Conservation (phyloP, 2,888 invertebrate species). For the Dioctria rufipes region DNA sequence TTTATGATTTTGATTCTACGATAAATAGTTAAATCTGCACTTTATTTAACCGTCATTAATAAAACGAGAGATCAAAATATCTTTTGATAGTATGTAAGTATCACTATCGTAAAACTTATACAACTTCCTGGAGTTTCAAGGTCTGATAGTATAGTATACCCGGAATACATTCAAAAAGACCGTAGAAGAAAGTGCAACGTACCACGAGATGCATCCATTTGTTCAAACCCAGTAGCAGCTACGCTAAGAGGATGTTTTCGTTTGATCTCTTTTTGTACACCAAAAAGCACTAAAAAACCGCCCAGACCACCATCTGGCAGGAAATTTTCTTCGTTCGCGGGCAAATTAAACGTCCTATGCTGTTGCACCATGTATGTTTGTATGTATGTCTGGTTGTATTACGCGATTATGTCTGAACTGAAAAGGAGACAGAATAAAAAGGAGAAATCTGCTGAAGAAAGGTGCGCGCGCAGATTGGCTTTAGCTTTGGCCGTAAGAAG, state of each 20-base stretch:
- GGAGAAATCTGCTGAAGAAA: conserved; percentile 48
- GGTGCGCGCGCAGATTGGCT: conserved; percentile 52
- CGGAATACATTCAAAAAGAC: conserved; percentile 11
- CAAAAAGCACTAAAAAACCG: conserved; percentile 45
- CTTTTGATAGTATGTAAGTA: background rate
- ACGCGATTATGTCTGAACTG: conserved; percentile 52
- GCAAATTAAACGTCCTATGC: conserved; percentile 48
- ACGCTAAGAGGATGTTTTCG: conserved; percentile 45
- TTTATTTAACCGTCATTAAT: background rate
- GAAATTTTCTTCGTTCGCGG: conserved; percentile 40
- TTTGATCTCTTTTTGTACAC: conserved; percentile 47
- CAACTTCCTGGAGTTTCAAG: conserved; percentile 47
- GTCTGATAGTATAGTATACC: background rate
- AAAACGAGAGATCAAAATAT: background rate
- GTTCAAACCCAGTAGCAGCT: conserved; percentile 48
- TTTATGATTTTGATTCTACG: too few relatives aligned
- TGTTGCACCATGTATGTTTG: background rate
- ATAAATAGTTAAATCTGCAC: background rate
- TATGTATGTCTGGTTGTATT: conserved; percentile 44
- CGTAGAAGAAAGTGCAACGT: conserved; percentile 42
- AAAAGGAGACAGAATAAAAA: conserved; percentile 51
- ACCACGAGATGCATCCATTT: conserved; percentile 45
- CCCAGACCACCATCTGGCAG: conserved; percentile 50
- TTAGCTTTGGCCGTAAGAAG: conserved; percentile 31
- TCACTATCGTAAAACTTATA: conserved; percentile 21